Evolutionary conservation across 2,797 vertebrate genomes (phyloP).

Genomic region (Clamator glandarius): DNA sequence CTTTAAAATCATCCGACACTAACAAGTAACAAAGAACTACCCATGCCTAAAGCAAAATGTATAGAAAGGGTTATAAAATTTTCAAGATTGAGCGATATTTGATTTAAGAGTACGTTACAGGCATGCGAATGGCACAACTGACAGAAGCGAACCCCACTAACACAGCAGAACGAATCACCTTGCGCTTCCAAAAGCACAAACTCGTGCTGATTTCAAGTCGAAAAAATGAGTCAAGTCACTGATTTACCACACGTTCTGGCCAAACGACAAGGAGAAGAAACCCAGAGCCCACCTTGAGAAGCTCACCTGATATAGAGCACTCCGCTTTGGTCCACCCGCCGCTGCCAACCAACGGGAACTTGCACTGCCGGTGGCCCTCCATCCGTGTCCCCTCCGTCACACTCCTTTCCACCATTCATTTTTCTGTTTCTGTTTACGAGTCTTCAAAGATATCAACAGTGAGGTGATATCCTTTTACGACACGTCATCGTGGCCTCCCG

Average conservation of each 20-base stretch:
- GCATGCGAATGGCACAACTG: neutral
- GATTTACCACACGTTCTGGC: accelerated
- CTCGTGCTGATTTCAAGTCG: accelerated
- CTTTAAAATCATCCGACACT: neutral
- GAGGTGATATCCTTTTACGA: constrained; percentile 85
- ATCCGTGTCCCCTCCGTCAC: constrained; percentile 89
- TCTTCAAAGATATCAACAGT: constrained; percentile 92
- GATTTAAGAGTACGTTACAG: neutral
- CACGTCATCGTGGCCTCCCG: constrained; percentile 88
- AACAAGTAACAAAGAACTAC: neutral
- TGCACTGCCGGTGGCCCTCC: constrained; percentile 88
- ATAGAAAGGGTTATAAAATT: neutral
- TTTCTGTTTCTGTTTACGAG: constrained; percentile 89
- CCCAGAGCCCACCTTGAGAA: neutral
- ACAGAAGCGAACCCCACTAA: neutral
- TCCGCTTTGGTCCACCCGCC: constrained; percentile 87
- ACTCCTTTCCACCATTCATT: constrained; percentile 99
- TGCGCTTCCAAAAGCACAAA: accelerated
- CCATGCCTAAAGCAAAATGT: neutral
- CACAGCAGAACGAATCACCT: neutral
- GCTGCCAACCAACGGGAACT: constrained; percentile 98
- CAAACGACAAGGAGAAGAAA: neutral
- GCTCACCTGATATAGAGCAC: constrained; percentile 94
- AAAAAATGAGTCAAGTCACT: accelerated
- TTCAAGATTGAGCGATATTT: neutral